These are phyloP conservation scores for Lampris megalopsis DNA, from an alignment of 2,113 vertebrate genomes.

Conservation along the genomic window DNA sequence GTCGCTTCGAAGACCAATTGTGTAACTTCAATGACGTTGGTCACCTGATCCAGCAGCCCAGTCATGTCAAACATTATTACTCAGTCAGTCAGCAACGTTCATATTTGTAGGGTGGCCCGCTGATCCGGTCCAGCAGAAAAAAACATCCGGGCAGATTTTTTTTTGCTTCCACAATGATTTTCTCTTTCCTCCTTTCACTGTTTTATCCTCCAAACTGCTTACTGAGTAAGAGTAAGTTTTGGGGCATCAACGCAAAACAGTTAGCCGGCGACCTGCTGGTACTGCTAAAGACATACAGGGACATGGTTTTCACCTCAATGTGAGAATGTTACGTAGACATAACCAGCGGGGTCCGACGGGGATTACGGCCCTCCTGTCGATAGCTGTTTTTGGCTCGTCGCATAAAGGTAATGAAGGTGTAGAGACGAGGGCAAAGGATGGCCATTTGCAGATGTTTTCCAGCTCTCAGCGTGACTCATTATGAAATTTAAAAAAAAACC, in stretches of 20 bases:
- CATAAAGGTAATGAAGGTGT: constrained; percentile 28
- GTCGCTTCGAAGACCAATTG: too few relatives aligned
- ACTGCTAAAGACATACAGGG: neutral
- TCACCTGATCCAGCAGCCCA: too few relatives aligned
- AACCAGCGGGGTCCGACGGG: constrained; percentile 33
- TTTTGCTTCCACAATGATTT: constrained; percentile 16
- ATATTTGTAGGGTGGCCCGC: too few relatives aligned
- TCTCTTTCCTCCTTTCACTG: neutral
- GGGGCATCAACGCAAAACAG: constrained; percentile 8
- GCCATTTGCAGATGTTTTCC: constrained; percentile 27
- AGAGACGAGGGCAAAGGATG: constrained; percentile 23
- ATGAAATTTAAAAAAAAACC: constrained; percentile 11
- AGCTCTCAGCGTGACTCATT: constrained; percentile 28
- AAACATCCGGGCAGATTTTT: constrained; percentile 14
- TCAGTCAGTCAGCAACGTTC: too few relatives aligned
- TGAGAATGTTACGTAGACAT: constrained; percentile 28
- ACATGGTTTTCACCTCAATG: constrained; percentile 31
- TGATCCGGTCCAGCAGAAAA: too few relatives aligned
- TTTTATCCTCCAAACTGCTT: neutral
- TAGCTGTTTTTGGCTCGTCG: constrained; percentile 53
- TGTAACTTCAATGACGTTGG: too few relatives aligned
- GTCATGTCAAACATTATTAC: too few relatives aligned
- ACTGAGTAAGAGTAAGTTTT: neutral
- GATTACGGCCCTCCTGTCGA: constrained; percentile 40
- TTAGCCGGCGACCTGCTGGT: neutral